Base-by-base conservation (phyloP, 2,797 vertebrate species). In the Syngnathus rostellatus region DNA sequence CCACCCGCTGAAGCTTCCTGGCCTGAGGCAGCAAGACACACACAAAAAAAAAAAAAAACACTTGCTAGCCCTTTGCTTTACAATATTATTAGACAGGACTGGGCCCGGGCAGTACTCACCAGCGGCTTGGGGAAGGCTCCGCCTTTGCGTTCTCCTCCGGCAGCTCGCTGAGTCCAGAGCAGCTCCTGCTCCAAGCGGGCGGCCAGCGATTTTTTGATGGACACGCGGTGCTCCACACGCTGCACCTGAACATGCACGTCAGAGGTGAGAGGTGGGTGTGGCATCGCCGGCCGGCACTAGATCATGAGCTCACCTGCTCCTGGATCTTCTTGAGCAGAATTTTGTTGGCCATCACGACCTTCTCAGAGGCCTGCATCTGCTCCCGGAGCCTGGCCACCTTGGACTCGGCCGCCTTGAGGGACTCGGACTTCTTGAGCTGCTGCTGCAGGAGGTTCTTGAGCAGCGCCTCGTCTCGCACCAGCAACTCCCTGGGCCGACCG, bases 361-460 rank as follows among this genome's bases (percentile, higher is more conserved):
- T 98, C 85, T 98, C 95, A 0, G 94, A 93, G 10, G 95, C 95
- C 79, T 93, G 92, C 50, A 98, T 90, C 82, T 99, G 97, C 74
- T 99, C 97, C 14, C 91, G 90, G 40, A 98, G 91, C 65, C 93
- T 92, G 71, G 81, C 79, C 68, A 94, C 92, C 73, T 98, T 98
- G 59, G 90, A 87, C 85, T 97, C 96, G 0, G 96, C 93, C 37
- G 90, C 91, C 72, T 90, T 90, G 77, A 99, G 92, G 2, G 93
- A 93, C 78, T 99, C 96, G 5, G 89, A 92, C 81, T 97, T 98
- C 84, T 92, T 95, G 68, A 93, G 89, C 80, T 98, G 94, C 89
- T 98, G 96, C 54, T 94, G 93, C 46, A 94, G 83, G n/a, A 98
- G 89, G 64, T 95, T 92, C 75, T 92, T 90, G 68, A 99, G 91